Evolutionary conservation across 2,797 vertebrate species (phyloP).

Genomic region (Anniella stebbinsi): DNA sequence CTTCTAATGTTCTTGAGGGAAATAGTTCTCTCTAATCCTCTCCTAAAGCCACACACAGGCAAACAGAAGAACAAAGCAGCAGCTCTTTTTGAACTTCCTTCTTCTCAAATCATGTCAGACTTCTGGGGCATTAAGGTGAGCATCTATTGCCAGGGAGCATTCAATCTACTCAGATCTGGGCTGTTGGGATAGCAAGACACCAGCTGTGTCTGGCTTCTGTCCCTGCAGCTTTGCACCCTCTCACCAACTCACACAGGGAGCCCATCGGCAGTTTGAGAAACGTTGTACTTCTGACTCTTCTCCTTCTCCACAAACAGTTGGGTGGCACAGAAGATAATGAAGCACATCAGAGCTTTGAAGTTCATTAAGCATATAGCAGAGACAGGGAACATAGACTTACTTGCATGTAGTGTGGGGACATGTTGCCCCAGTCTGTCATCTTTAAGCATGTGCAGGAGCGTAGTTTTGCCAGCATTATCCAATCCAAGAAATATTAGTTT

Average conservation of each 20-base stretch:
- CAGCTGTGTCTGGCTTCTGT: background rate
- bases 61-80: too few species aligned
- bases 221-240: background rate
- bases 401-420: slow-evolving; percentile 96
- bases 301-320: background rate
- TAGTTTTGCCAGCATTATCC: slow-evolving; percentile 99
- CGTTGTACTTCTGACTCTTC: background rate
- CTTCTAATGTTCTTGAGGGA: background rate
- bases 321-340: slow-evolving; percentile 8
- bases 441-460: slow-evolving; percentile 98
- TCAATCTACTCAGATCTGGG: too few species aligned
- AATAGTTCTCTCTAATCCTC: too few species aligned
- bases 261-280: background rate
- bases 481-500: slow-evolving; percentile 98
- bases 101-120: too few species aligned
- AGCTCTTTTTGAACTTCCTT: too few species aligned
- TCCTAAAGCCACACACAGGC: too few species aligned
- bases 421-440: slow-evolving; percentile 98
- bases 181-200: background rate
- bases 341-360: background rate
- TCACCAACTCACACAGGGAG: too few species aligned
- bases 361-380: background rate
- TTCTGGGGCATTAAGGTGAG: too few species aligned
- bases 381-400: slow-evolving; percentile 81
- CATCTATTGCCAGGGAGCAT: background rate